Conservation (phyloP, 2,113 vertebrate genomes). For the Oncorhynchus clarkii region DNA sequence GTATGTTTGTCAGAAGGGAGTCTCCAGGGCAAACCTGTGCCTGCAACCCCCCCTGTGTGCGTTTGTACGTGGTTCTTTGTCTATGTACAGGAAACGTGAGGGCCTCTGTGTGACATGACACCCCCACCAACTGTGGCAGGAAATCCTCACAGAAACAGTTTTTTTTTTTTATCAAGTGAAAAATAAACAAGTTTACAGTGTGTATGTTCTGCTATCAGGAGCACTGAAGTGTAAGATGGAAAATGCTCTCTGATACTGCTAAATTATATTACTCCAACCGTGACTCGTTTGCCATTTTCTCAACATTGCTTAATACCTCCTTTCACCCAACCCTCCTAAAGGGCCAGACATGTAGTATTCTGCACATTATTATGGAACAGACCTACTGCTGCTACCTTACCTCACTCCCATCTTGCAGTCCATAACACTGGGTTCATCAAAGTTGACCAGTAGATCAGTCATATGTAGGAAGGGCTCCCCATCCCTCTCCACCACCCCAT, state of each 20-base stretch:
- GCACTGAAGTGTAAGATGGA: background rate
- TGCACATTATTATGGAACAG: too few relatives aligned
- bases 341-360: too few relatives aligned
- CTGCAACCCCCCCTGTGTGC: background rate
- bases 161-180: conserved; percentile 61
- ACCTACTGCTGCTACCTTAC: conserved; percentile 53
- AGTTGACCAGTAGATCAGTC: conserved; percentile 87
- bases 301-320: too few relatives aligned
- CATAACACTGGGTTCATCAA: conserved; percentile 91
- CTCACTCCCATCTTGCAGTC: conserved; percentile 98
- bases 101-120: background rate
- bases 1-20: conserved; percentile 56
- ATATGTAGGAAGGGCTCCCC: conserved; percentile 90
- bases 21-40: conserved; percentile 68
- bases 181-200: background rate
- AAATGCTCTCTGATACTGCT: too few relatives aligned
- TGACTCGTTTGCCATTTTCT: too few relatives aligned
- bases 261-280: too few relatives aligned
- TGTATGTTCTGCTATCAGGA: background rate
- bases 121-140: conserved; percentile 53
- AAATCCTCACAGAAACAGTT: conserved; percentile 52
- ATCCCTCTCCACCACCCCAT: conserved; percentile 87
- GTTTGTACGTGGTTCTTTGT: background rate
- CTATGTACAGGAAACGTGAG: conserved; percentile 18
- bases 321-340: too few relatives aligned